Evolutionary conservation across 2,888 invertebrate genomes (phyloP), one percentile per base, ranked within the genome.

Genomic region (Elmis aenea): DNA sequence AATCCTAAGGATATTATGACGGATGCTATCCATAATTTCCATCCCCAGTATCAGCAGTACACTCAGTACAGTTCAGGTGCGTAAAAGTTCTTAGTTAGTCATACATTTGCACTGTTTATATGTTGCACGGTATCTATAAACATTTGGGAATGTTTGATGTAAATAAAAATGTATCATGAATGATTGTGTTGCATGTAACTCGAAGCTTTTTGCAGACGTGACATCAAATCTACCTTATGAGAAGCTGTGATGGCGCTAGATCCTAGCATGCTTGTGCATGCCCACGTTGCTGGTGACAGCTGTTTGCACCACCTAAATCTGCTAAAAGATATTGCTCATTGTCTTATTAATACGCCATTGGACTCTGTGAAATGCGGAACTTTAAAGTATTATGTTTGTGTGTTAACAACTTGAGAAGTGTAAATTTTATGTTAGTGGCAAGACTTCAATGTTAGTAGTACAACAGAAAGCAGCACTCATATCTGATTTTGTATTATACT

Each of bases 1-100:
- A 93, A 93, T 73, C 93, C 93, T 39, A 90, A 91, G 77, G 99
- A 99, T 74, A 99, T 99, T 69, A 96, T 99, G 95, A 96, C 96
- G 61, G 99, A 96, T 70, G 95, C 95, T 65, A 95, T 96, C 73
- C 96, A 97, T 72, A 97, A 97, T 74, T 97, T 97, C 80, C 99
- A 99, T 76, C 99, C 99, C 33, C 95, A 99, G 68, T 99, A 99
- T 72, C 97, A 99, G 70, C 97, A 99, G 70, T 99, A 99, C 72
- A 95, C 95, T 20, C 95, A 95, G 71, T 93, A 93, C 67, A 92
- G 90, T 73, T 90, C 90, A 61, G 90, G 90, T 90, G 72, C 77
- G 79, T 31, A 8, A 18, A 18, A 5, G 18, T 18, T 18, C 8
- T 18, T 18, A 18, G 5, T 18, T 18, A 5, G 8, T 18, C 8